Evolutionary conservation across 1,140 invertebrate genomes (phyloP).

Genomic region (Drosophila ogumai): DNA sequence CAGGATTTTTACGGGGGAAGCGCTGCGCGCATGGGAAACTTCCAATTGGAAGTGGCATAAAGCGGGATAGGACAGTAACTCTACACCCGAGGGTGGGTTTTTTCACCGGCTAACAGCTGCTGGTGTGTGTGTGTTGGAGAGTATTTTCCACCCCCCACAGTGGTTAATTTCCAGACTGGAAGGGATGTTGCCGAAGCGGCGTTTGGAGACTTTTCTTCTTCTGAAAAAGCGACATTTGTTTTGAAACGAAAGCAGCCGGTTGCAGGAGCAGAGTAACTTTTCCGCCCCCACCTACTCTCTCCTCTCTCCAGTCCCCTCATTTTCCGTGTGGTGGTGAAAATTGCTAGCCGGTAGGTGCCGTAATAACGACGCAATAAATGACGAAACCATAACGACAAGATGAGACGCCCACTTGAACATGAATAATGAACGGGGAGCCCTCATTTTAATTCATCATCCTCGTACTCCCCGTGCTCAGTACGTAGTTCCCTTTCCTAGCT

Average conservation of each 20-base stretch:
- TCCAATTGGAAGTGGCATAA: constrained; percentile 71
- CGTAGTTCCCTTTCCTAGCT: constrained; percentile 5
- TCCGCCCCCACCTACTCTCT: neutral
- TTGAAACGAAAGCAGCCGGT: constrained; percentile 72
- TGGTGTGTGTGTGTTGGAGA: constrained; percentile 44
- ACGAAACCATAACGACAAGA: constrained; percentile 74
- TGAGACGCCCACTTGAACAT: constrained; percentile 79
- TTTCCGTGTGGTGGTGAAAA: constrained; percentile 23
- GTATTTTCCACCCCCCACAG: constrained; percentile 58
- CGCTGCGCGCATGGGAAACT: constrained; percentile 39
- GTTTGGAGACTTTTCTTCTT: constrained; percentile 18
- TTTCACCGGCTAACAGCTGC: constrained; percentile 65
- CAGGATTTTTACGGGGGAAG: constrained; percentile 50
- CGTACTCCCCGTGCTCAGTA: neutral
- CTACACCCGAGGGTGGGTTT: constrained; percentile 62
- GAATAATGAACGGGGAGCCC: constrained; percentile 57
- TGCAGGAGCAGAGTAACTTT: constrained; percentile 36
- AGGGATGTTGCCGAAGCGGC: constrained; percentile 16
- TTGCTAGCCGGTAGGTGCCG: constrained; percentile 59
- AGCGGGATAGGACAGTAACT: constrained; percentile 54
- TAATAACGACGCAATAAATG: constrained; percentile 82
- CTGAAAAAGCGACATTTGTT: constrained; percentile 65
- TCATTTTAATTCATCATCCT: constrained; percentile 17
- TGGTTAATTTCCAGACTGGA: constrained; percentile 64
- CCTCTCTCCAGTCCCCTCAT: neutral